Evolutionary conservation across 2,888 invertebrate species (phyloP), one percentile per base, ranked within the genome.

Genomic region (Hypsopygia costalis): DNA sequence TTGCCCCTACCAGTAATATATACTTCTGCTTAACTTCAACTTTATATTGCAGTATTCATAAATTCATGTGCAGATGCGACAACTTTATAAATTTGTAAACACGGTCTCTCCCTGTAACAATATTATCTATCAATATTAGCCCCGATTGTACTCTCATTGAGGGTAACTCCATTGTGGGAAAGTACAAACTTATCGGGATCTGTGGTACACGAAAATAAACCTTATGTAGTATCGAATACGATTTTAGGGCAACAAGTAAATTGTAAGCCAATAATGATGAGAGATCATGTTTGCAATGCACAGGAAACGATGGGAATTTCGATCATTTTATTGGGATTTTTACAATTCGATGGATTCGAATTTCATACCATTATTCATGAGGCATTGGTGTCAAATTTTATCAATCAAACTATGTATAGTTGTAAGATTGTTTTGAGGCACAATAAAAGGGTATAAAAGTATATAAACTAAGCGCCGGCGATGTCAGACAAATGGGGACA

Each of bases 51-150:
- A 16, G 16, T 9, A 16, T 20, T 11, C 25, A 32, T 32, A 32
- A 33, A 28, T 8, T 32, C 6, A 16, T 12, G 11, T 11, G 57
- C 61, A 61, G 58, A 62, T 62, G 63, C 39, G 46, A 36, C 45
- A 37, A 41, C 43, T 41, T 45, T 42, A 46, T 40, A 42, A 49
- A 52, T 53, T 53, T 58, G 55, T 58, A 62, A 62, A 62, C 58
- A 67, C 58, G 60, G 61, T 58, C 51, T 56, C 69, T 58, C 51
- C 57, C 69, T 75, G 72, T 74, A 75, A 81, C 77, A 81, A 81
- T 81, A 81, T 81, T 82, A 81, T 82, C 76, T 80, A 80, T 78
- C 78, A 80, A 81, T 75, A 81, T 80, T 81, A 77, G 76, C 69
- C 61, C 47, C 66, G 69, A 78, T 78, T 75, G 75, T 76, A 60